These are phyloP conservation scores for Graphium colonna DNA, from an alignment of 2,888 invertebrate genomes.

Conservation along the genomic window DNA sequence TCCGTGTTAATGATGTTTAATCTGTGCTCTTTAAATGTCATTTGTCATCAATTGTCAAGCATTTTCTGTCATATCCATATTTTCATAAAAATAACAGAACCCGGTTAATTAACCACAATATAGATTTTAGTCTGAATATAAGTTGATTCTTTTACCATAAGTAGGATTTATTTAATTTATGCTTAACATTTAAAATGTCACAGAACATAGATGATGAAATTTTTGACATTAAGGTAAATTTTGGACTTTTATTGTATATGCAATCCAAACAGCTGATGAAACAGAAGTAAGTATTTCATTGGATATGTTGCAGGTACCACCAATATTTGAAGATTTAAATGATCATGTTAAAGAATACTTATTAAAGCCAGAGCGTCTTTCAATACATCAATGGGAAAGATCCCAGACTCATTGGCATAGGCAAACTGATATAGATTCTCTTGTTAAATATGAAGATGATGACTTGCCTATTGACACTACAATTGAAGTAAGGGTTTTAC, in stretches of 20 bases:
- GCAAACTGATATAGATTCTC: constrained; percentile 39
- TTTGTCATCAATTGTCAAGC: no score
- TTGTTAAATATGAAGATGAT: constrained; percentile 63
- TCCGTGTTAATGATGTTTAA: no score
- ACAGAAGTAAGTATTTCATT: not conserved
- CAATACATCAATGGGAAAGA: constrained; percentile 85
- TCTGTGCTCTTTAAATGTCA: no score
- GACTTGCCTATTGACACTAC: constrained; percentile 59
- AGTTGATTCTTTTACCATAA: not conserved
- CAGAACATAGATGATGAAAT: constrained; percentile 44
- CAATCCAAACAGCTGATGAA: not conserved
- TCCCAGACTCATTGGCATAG: constrained; percentile 81
- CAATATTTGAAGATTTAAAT: constrained; percentile 83
- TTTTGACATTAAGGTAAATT: constrained; percentile 48
- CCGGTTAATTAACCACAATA: not conserved
- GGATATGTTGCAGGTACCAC: constrained; percentile 73
- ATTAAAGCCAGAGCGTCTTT: constrained; percentile 83
- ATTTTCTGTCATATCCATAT: not conserved
- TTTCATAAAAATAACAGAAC: constrained; percentile 1
- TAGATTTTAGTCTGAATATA: not conserved
- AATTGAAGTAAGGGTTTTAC: constrained; percentile 48
- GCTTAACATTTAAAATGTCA: constrained; percentile 39
- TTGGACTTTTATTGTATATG: not conserved
- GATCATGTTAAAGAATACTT: constrained; percentile 84
- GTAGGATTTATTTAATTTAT: not conserved